Conservation (phyloP, 2,113 vertebrate species). For the Egretta garzetta region DNA sequence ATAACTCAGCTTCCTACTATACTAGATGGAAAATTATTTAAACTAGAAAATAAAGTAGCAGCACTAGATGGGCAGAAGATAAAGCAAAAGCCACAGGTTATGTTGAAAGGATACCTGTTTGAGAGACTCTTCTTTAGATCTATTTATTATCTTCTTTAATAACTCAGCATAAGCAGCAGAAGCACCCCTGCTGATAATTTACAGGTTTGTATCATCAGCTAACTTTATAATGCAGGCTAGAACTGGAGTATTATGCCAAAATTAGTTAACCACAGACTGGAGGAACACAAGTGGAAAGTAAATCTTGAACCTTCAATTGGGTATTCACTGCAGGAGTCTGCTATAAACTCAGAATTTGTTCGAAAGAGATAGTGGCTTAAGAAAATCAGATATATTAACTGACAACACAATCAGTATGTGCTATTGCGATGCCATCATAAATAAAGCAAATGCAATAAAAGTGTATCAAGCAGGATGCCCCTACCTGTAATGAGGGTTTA, state of each 20-base stretch:
- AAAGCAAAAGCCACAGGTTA: not conserved
- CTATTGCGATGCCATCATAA: not conserved
- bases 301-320: not conserved
- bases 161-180: not conserved
- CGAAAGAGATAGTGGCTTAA: not conserved
- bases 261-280: not conserved
- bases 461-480: not conserved
- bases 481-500: not conserved
- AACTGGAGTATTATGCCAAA: not conserved
- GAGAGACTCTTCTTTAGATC: not conserved
- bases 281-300: not conserved
- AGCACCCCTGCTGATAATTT: not conserved
- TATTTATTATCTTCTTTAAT: not conserved
- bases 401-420: not conserved
- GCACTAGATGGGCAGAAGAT: not conserved
- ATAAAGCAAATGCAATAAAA: not conserved
- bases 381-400: not conserved
- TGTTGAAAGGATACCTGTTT: not conserved
- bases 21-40: not conserved
- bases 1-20: not conserved
- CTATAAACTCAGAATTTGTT: not conserved
- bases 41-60: not conserved
- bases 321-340: not conserved
- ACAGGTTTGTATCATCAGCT: not conserved
- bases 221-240: not conserved